Evolutionary conservation across 2,888 invertebrate species (phyloP).

Genomic region (Sceliomorpha sp.): DNA sequence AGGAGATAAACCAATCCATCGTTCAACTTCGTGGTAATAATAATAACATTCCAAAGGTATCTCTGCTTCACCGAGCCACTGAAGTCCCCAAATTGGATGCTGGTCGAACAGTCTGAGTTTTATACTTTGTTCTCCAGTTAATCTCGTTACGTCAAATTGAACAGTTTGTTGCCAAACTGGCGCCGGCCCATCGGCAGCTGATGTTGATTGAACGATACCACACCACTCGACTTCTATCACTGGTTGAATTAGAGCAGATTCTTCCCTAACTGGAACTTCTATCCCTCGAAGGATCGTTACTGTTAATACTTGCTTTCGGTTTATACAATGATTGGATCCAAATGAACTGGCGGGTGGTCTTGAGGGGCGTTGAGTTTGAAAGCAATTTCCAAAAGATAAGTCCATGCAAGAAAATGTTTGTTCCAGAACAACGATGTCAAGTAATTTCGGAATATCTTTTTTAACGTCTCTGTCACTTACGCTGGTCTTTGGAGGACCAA

Average conservation of each 20-base stretch:
- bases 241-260: slow-evolving; percentile 74
- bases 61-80: slow-evolving; percentile 76
- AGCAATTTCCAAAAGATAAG: slow-evolving; percentile 65
- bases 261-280: slow-evolving; percentile 76
- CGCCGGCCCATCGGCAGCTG: slow-evolving; percentile 72
- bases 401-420: slow-evolving; percentile 69
- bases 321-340: slow-evolving; percentile 57
- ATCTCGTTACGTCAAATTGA: slow-evolving; percentile 69
- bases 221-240: slow-evolving; percentile 75
- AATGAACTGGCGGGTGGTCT: slow-evolving; percentile 60
- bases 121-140: slow-evolving; percentile 64
- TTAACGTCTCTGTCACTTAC: slow-evolving; percentile 21
- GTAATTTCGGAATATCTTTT: slow-evolving; percentile 57
- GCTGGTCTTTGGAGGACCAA: slow-evolving; percentile 5
- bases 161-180: slow-evolving; percentile 77
- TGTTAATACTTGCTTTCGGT: slow-evolving; percentile 69
- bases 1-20: slow-evolving; percentile 74
- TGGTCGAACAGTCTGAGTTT: slow-evolving; percentile 75
- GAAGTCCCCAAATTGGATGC: slow-evolving; percentile 77
- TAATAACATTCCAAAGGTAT: slow-evolving; percentile 72
- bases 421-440: slow-evolving; percentile 71
- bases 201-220: slow-evolving; percentile 62
- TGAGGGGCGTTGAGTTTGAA: slow-evolving; percentile 65
- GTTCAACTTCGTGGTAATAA: slow-evolving; percentile 74
- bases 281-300: slow-evolving; percentile 73